Conservation (phyloP, 1,140 invertebrate genomes). For the Megalonaias nervosa region DNA sequence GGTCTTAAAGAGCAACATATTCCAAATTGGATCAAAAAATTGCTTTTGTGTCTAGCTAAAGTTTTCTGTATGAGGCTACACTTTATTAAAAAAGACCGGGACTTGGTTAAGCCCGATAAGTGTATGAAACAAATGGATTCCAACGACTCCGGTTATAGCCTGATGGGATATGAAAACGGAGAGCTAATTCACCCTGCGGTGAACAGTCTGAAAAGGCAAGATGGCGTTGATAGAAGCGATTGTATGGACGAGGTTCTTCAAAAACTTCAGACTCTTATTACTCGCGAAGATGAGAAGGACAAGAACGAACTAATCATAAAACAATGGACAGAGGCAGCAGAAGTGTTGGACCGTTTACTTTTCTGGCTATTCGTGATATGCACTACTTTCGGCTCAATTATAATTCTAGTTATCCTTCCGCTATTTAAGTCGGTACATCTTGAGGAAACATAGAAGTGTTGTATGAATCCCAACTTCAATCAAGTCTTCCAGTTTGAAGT, state of each 20-base stretch:
- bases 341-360: constrained; percentile 98
- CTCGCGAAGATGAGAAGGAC: constrained; percentile 46
- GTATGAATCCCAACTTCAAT: too few relatives aligned
- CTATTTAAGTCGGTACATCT: constrained; percentile 58
- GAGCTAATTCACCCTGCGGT: constrained; percentile 6
- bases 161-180: constrained; percentile 54
- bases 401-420: constrained; percentile 98
- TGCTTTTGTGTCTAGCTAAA: constrained; percentile 38
- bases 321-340: constrained; percentile 98
- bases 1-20: constrained; percentile 46
- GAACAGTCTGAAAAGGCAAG: neutral
- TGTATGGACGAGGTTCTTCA: constrained; percentile 32
- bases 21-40: constrained; percentile 43
- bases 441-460: too few relatives aligned
- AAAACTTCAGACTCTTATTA: constrained; percentile 43
- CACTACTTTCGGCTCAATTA: constrained; percentile 91
- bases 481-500: too few relatives aligned
- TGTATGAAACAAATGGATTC: constrained; percentile 29
- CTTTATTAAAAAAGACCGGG: constrained; percentile 28
- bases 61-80: constrained; percentile 44
- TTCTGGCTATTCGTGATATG: constrained; percentile 98
- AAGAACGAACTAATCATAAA: constrained; percentile 38
- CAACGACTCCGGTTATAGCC: constrained; percentile 53
- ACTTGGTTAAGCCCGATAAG: constrained; percentile 7
- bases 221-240: constrained; percentile 7